phyloP scores from a whole-genome alignment of 2,113 vertebrate species.

The Rhadina sibilatrix region DNA sequence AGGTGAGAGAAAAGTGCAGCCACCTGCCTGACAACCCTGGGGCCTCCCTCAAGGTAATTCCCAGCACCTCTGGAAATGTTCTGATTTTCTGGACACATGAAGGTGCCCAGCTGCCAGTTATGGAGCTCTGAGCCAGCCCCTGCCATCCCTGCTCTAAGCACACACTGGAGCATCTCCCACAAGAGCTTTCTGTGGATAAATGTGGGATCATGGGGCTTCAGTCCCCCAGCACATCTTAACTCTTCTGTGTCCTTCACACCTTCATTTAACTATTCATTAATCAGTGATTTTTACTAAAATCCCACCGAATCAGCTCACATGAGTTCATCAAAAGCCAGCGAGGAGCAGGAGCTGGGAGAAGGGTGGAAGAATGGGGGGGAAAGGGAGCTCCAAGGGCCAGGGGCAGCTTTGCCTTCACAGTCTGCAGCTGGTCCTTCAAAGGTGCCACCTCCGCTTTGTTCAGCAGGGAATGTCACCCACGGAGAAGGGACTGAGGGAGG shows the following conservation, averaged over 20 bases:
- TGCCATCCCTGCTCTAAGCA: background rate
- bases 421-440: background rate
- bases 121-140: background rate
- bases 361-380: rapidly evolving
- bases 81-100: background rate
- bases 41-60: background rate
- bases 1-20: background rate
- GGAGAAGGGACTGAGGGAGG: background rate
- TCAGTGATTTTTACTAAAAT: background rate
- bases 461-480: background rate
- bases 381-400: background rate
- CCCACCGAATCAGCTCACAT: background rate
- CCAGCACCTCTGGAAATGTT: background rate
- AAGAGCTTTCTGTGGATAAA: rapidly evolving
- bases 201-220: background rate
- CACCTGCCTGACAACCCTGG: background rate
- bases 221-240: background rate
- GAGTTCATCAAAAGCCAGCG: background rate
- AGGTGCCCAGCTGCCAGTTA: background rate
- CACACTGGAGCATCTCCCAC: background rate
- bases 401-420: background rate
- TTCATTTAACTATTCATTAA: background rate
- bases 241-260: background rate
- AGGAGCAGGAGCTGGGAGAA: background rate
- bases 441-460: background rate